Conservation (phyloP, 2,888 invertebrate species). For the Acleris literana region DNA sequence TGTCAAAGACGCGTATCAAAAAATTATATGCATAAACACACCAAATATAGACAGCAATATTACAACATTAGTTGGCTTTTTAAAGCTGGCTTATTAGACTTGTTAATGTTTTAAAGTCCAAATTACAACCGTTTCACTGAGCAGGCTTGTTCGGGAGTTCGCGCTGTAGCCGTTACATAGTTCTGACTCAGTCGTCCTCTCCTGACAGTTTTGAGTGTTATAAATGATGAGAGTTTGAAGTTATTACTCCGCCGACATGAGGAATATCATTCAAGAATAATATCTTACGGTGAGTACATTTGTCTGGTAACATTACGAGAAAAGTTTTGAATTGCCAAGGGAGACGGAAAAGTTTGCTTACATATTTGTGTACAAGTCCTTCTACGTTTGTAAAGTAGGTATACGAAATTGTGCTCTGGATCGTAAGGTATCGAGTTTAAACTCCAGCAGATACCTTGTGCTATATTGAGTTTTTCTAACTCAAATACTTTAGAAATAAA, state of each 20-base stretch:
- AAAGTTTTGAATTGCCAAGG: slow-evolving; percentile 10
- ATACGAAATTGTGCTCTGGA: too few relatives aligned
- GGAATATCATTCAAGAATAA: slow-evolving; percentile 32
- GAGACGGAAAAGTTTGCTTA: slow-evolving; percentile 3
- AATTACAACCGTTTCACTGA: background rate
- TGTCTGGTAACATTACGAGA: slow-evolving; percentile 16
- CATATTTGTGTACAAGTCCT: background rate
- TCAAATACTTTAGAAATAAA: too few relatives aligned
- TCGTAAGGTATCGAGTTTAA: too few relatives aligned
- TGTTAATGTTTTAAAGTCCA: too few relatives aligned
- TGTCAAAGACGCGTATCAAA: too few relatives aligned
- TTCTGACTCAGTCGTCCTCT: slow-evolving; percentile 32
- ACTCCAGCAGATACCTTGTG: too few relatives aligned
- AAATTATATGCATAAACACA: too few relatives aligned
- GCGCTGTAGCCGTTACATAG: slow-evolving; percentile 19
- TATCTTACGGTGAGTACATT: slow-evolving; percentile 27
- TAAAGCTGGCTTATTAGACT: too few relatives aligned
- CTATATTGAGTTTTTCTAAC: too few relatives aligned
- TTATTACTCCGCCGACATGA: slow-evolving; percentile 30
- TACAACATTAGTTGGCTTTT: too few relatives aligned
- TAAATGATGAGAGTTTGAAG: slow-evolving; percentile 34
- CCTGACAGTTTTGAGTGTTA: slow-evolving; percentile 32
- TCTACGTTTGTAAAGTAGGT: background rate
- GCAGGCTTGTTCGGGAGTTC: slow-evolving; percentile 10
- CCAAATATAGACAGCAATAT: too few relatives aligned